Evolutionary conservation across 2,888 invertebrate species (phyloP), one percentile per base, ranked within the genome.

Genomic region (Salpingus planirostris): DNA sequence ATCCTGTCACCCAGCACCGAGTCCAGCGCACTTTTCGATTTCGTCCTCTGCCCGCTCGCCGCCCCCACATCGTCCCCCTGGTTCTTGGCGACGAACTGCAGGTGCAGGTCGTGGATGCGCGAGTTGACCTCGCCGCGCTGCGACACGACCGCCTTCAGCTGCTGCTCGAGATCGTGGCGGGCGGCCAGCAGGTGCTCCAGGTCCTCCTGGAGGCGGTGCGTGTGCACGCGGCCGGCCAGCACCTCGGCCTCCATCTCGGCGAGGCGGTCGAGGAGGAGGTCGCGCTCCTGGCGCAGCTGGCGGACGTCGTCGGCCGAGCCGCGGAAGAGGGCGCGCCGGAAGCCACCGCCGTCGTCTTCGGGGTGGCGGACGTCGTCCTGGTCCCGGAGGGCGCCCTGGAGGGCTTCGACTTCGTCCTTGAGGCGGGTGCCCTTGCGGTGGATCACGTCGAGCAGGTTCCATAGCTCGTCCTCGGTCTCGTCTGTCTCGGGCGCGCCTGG

Each of bases 361-460:
- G 53, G 54, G 21, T 54, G 45, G 23, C 33, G 29, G 25, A 27
- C 13, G 8, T 11, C 43, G 36, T 15, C 30, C 27, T 75, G 79
- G 59, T 85, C 50, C 79, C 80, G 37, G 78, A 75, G 53, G 79
- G 68, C 27, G 76, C 53, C 51, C 23, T 54, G 53, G 14, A 54
- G 71, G 52, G 77, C 70, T 8, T 75, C 73, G 13, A 63, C 60
- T 49, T 76, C 76, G 38, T 73, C 68, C 55, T 73, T 67, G 42
- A 74, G 67, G 33, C 71, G 61, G 7, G 71, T 71, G 49, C 88
- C 76, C 53, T 80, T 86, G 37, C 83, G 73, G 55, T 89, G 87
- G 54, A 90, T 89, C 55, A 87, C 81, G 61, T 90, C 89, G 50
- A 90, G 71, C 25, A 90, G 70, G 54, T 85, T 85, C 79, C 86